Percentiles rank a stretch among this genome's conserved stretches.
Evolutionary conservation across 2,113 vertebrate genomes (phyloP).

Genomic region (Ophiodon elongatus): DNA sequence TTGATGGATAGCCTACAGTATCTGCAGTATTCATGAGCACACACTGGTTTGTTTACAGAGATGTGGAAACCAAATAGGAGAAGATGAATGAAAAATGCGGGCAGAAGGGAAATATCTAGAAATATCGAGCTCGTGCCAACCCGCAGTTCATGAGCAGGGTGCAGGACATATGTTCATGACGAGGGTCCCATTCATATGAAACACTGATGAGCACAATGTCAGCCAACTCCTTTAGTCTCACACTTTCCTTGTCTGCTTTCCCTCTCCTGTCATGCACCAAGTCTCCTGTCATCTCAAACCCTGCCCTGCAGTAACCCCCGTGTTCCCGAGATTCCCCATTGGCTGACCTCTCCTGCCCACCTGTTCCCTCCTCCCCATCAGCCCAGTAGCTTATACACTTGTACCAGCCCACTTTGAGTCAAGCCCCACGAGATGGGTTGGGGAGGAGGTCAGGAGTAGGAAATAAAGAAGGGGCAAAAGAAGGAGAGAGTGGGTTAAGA

Average conservation of each 20-base stretch:
- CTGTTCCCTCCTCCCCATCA: neutral
- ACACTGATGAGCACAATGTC: neutral
- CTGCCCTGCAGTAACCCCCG: neutral
- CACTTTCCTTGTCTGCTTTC: neutral
- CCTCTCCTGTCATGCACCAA: neutral
- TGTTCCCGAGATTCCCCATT: neutral
- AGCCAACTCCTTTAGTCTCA: neutral
- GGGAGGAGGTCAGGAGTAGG: neutral
- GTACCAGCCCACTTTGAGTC: neutral
- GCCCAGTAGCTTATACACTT: neutral
- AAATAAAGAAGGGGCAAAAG: neutral
- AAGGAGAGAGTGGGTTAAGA: neutral
- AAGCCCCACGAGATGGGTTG: neutral
- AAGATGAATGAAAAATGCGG: neutral
- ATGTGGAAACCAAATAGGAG: neutral
- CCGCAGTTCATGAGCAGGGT: neutral
- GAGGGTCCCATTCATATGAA: neutral
- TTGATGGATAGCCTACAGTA: slow-evolving; percentile 3
- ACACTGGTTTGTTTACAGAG: slow-evolving; percentile 1
- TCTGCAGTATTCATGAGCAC: slow-evolving; percentile 24
- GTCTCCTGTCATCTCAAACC: no score
- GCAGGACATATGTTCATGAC: neutral
- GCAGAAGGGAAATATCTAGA: no score
- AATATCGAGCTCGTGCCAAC: neutral
- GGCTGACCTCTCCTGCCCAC: neutral